phyloP scores from a whole-genome alignment of 2,888 invertebrate species.

The Hypselothyrea guttata region DNA sequence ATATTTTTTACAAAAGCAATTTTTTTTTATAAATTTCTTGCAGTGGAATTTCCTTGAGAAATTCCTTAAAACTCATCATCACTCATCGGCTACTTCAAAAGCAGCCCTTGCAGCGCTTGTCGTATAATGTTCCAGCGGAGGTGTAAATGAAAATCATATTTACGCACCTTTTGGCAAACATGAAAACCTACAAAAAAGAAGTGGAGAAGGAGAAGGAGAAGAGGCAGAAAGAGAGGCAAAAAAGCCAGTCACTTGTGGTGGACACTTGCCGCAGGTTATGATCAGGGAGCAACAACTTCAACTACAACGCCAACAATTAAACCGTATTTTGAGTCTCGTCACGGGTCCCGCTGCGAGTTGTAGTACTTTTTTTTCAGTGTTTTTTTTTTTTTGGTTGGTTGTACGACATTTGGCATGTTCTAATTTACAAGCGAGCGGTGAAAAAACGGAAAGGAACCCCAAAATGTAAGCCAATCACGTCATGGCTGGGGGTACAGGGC shows the following conservation, averaged over 20 bases:
- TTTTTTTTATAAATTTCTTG: neutral
- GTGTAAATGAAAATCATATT: slow-evolving; percentile 73
- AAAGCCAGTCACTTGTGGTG: slow-evolving; percentile 18
- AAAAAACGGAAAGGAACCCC: slow-evolving; percentile 48
- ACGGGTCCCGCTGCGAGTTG: slow-evolving; percentile 35
- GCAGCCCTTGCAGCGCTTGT: slow-evolving; percentile 50
- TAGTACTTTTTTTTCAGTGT: slow-evolving; percentile 22
- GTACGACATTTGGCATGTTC: slow-evolving; percentile 74
- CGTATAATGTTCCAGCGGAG: slow-evolving; percentile 20
- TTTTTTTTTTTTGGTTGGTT: too few relatives aligned
- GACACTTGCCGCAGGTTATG: slow-evolving; percentile 57
- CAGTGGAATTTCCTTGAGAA: slow-evolving; percentile 10
- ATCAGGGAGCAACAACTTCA: slow-evolving; percentile 21
- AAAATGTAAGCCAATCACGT: slow-evolving; percentile 76
- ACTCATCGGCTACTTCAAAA: slow-evolving; percentile 60
- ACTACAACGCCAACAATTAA: slow-evolving; percentile 38
- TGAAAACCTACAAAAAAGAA: neutral
- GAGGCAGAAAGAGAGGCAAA: neutral
- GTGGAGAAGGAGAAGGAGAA: too few relatives aligned
- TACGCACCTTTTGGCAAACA: slow-evolving; percentile 55
- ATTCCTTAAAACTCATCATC: too few relatives aligned
- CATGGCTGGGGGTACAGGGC: slow-evolving; percentile 34
- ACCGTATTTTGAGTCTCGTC: slow-evolving; percentile 34
- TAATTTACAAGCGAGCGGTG: slow-evolving; percentile 71
- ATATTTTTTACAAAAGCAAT: neutral